Conservation (phyloP, 2,888 invertebrate genomes). For the Neoscelio sp. region DNA sequence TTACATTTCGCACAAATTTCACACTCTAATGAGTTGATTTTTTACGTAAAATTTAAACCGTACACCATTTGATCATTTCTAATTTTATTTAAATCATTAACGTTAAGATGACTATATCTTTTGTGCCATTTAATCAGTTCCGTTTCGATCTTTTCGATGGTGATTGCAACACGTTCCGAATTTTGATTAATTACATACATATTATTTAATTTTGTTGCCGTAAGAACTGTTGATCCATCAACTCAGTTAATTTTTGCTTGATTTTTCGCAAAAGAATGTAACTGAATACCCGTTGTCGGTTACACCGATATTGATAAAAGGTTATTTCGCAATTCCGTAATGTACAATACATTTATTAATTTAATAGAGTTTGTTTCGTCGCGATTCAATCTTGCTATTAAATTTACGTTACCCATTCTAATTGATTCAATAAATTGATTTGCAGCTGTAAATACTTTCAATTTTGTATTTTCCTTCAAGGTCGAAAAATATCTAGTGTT, state of each 20-base stretch:
- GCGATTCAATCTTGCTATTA: slow-evolving; percentile 1
- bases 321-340: slow-evolving; percentile 72
- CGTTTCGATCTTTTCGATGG: not conserved
- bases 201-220: not conserved
- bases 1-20: slow-evolving; percentile 52
- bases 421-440: slow-evolving; percentile 26
- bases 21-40: slow-evolving; percentile 17
- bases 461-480: not conserved
- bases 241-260: slow-evolving; percentile 60
- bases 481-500: slow-evolving; percentile 7
- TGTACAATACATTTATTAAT: slow-evolving; percentile 69
- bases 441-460: slow-evolving; percentile 35
- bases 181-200: slow-evolving; percentile 29
- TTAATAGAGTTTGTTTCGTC: slow-evolving; percentile 16
- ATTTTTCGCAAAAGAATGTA: slow-evolving; percentile 64
- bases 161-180: not conserved
- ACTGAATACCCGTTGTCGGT: slow-evolving; percentile 69
- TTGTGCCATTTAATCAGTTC: slow-evolving; percentile 61
- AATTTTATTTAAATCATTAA: slow-evolving; percentile 60
- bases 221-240: slow-evolving; percentile 32
- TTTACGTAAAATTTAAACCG: slow-evolving; percentile 39
- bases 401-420: slow-evolving; percentile 14
- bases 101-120: slow-evolving; percentile 66
- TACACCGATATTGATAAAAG: slow-evolving; percentile 72
- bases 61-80: slow-evolving; percentile 44